A percentile compares a stretch with the other conserved stretches of the same genome.
phyloP scores from a whole-genome alignment of 2,113 vertebrate species.

The Tapirus terrestris region DNA sequence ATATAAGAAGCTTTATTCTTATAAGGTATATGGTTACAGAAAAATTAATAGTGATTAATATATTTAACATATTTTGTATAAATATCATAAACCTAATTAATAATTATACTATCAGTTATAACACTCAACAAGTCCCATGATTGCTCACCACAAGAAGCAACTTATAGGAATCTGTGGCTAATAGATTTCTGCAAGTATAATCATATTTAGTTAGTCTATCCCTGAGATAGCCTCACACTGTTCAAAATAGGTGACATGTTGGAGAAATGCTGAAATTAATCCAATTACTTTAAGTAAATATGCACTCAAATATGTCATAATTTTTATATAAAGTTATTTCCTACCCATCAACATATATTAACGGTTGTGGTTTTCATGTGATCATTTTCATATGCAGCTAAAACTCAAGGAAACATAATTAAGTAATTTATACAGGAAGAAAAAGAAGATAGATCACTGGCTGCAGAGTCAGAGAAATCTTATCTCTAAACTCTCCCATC shows the following conservation, averaged over 20 bases:
- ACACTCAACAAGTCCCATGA: background rate
- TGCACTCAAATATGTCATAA: background rate
- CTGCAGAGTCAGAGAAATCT: background rate
- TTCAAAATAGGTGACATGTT: background rate
- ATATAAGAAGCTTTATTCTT: background rate
- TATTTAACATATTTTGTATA: background rate
- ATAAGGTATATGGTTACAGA: too few relatives aligned
- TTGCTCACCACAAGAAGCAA: background rate
- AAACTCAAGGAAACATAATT: background rate
- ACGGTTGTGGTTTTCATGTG: background rate
- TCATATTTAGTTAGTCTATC: background rate
- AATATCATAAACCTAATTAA: background rate
- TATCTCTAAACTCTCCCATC: background rate
- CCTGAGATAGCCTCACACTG: background rate
- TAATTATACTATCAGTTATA: background rate
- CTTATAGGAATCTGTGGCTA: background rate
- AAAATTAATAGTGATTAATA: background rate
- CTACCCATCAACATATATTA: background rate
- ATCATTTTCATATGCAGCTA: background rate
- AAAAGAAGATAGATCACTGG: background rate
- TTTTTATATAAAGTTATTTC: background rate
- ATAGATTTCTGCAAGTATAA: background rate
- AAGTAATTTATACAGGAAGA: background rate
- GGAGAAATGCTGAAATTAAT: background rate
- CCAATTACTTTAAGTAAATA: background rate